Base-by-base conservation (phyloP, 2,113 vertebrate species). In the Hyla sarda region DNA sequence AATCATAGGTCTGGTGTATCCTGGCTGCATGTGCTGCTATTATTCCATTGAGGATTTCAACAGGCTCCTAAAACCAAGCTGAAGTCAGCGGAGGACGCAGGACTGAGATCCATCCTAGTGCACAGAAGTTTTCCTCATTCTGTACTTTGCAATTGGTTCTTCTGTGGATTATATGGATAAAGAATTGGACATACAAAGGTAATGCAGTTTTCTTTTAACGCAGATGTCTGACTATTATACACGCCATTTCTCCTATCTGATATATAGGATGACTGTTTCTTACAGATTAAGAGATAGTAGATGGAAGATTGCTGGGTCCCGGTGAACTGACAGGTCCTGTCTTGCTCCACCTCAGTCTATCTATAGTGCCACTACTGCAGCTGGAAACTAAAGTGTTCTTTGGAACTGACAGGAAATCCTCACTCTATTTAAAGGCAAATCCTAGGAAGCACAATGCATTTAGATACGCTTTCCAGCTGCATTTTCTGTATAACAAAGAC, bases 151-250 rank as follows among this genome's bases (percentile, higher is more conserved):
- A 5, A 50, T 21, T 50, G 85, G 77, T 37, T n/a, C 69, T 74
- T 73, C 69, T 58, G 28, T 62, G 37, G 85, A 87, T 74, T 74
- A 82, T 87, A 87, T 87, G 85, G 85, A 81, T 81, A 78, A 47
- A 82, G 78, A 47, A 69, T 73, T 82, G 78, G 23, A 50, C 67
- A 62, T 47, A 34, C 47, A 87, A 81, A 87, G 85, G 85, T 87
- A 87, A 74, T 82, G 37, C 34, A 6, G n/a, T 34, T 81, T 81
- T 37, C 34, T 45, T 81, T 47, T 32, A 77, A 32, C 19, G n/a
- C 6, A 28, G 54, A 62, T 41, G 30, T 34, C 12, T 47, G 37
- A 30, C 58, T 28, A 17, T 47, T 0, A 58, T 28, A 32, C 17
- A 11, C 11, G 54, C 34, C 54, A 41, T 60, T 45, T 60, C 10